phyloP scores from a whole-genome alignment of 2,113 vertebrate genomes.

The Peromyscus maniculatus region DNA sequence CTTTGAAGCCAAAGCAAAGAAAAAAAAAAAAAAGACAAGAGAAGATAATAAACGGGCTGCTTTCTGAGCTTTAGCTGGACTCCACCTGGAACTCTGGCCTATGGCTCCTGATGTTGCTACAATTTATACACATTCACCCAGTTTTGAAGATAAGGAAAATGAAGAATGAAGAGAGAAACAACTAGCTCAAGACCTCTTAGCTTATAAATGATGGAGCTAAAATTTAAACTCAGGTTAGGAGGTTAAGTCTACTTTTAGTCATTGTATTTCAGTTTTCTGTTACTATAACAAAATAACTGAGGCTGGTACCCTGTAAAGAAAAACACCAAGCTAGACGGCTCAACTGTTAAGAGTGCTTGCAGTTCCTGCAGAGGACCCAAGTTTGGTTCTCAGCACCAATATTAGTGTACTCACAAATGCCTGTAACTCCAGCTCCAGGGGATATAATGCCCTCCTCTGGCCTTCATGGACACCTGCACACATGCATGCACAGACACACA shows the following conservation, averaged over 20 bases:
- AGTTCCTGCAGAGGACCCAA: not conserved
- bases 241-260: not conserved
- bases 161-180: not conserved
- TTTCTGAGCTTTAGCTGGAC: not conserved
- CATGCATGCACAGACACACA: not conserved
- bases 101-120: not conserved
- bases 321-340: not conserved
- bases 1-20: not conserved
- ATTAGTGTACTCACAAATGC: not conserved
- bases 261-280: not conserved
- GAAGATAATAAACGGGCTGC: not conserved
- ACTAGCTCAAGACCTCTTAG: not conserved
- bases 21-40: not conserved
- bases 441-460: not conserved
- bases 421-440: not conserved
- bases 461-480: not conserved
- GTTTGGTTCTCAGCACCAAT: not conserved
- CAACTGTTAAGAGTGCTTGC: not conserved
- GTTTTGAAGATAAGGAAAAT: not conserved
- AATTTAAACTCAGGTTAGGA: not conserved
- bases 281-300: not conserved
- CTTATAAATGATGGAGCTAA: not conserved
- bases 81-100: not conserved
- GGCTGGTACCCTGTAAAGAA: not conserved
- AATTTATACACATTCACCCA: fast-evolving